Percentiles rank a stretch among this genome's conserved stretches.
phyloP scores from a whole-genome alignment of 2,888 invertebrate genomes.

The Meandrusa payeni region DNA sequence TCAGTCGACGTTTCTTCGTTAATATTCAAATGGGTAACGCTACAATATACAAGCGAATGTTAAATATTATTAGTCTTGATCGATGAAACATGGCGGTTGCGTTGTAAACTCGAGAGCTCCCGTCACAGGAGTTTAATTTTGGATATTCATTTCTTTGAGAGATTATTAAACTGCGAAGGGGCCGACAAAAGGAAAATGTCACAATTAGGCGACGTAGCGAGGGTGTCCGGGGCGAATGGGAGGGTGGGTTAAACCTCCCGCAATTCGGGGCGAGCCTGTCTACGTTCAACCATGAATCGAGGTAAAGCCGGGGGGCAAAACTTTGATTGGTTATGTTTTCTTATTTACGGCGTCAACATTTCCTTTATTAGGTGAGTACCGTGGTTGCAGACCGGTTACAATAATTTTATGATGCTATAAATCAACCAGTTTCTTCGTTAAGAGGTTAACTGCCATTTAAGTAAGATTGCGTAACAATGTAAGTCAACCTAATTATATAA shows the following conservation, averaged over 20 bases:
- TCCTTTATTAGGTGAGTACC: conserved; percentile 37
- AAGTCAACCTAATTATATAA: too few species aligned
- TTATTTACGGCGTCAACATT: conserved; percentile 50
- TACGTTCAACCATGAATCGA: conserved; percentile 59
- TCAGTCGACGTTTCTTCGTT: neutral
- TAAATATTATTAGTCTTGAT: conserved; percentile 10
- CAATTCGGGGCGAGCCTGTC: conserved; percentile 48
- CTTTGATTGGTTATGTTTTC: conserved; percentile 65
- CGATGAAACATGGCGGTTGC: conserved; percentile 22
- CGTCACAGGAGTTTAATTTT: conserved; percentile 47
- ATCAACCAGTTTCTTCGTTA: neutral
- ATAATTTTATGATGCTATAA: neutral
- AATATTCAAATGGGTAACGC: too few species aligned
- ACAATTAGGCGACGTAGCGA: conserved; percentile 49
- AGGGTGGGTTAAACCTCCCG: conserved; percentile 35
- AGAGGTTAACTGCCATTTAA: neutral
- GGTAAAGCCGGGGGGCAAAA: conserved; percentile 50
- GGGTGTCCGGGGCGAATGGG: conserved; percentile 28
- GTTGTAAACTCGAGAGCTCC: conserved; percentile 34
- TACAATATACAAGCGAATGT: neutral
- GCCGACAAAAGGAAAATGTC: conserved; percentile 62
- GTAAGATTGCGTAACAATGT: too few species aligned
- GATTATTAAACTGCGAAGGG: conserved; percentile 61
- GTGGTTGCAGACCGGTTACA: conserved; percentile 24
- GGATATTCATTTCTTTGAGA: conserved; percentile 50